A percentile compares a stretch with the other conserved stretches of the same genome.
phyloP scores from a whole-genome alignment of 2,888 invertebrate genomes.

The Lithodes maja region DNA sequence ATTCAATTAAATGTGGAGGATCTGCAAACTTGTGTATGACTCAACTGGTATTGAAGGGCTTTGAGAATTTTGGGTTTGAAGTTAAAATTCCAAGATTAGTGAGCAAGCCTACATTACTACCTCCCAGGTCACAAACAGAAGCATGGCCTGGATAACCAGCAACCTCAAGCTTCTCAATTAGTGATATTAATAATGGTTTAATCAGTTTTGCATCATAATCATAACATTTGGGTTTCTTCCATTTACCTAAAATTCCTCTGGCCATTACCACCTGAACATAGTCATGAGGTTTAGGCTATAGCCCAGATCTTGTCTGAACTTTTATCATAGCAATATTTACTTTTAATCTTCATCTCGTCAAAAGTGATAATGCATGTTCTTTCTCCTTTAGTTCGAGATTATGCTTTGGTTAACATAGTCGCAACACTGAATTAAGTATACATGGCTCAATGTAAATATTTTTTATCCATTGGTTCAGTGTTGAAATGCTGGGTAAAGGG shows the following conservation, averaged over 20 bases:
- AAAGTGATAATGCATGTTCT: constrained; percentile 14
- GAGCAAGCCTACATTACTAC: too few relatives aligned
- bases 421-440: background rate
- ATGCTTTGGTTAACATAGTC: background rate
- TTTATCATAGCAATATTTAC: background rate
- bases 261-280: background rate
- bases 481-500: constrained; percentile 1
- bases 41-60: too few relatives aligned
- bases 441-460: constrained; percentile 1
- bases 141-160: background rate
- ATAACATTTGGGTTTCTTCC: background rate
- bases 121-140: background rate
- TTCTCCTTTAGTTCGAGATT: too few relatives aligned
- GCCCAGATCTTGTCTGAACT: background rate
- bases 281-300: background rate
- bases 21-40: too few relatives aligned
- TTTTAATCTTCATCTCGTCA: constrained; percentile 18
- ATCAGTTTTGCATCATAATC: constrained; percentile 14
- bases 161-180: background rate
- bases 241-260: constrained; percentile 12
- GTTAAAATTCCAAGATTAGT: too few relatives aligned
- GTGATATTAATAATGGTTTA: background rate
- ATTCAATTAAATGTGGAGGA: too few relatives aligned
- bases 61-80: too few relatives aligned
- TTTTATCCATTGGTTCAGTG: constrained; percentile 12